Conservation (phyloP, 2,797 vertebrate species). For the Harpagifer antarcticus region DNA sequence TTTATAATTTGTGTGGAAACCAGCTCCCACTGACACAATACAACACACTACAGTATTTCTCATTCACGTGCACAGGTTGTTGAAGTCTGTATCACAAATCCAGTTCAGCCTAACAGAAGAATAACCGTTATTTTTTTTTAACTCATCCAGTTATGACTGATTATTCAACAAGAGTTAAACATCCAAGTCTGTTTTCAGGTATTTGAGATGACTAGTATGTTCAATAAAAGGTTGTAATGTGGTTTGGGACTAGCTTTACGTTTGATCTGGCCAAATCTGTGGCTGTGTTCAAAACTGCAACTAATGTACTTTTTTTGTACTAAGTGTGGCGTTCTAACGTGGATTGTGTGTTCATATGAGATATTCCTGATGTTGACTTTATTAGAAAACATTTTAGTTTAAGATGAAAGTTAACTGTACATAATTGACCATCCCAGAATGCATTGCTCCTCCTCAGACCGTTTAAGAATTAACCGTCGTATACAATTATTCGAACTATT, state of each 20-base stretch:
- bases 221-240: background rate
- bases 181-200: background rate
- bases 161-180: background rate
- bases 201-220: background rate
- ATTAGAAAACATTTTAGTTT: background rate
- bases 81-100: slow-evolving; percentile 12
- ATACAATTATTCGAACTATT: no score
- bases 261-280: no score
- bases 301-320: background rate
- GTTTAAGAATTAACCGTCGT: no score
- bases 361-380: background rate
- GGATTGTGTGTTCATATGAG: background rate
- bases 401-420: background rate
- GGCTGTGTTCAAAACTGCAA: background rate
- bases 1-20: slow-evolving; percentile 52
- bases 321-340: background rate
- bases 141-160: background rate
- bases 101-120: background rate
- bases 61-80: slow-evolving; percentile 4
- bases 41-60: slow-evolving; percentile 12
- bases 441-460: no score
- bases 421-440: background rate
- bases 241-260: no score
- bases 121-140: background rate
- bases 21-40: slow-evolving; percentile 45